phyloP scores from a whole-genome alignment of 2,113 vertebrate species.

The Passer domesticus region DNA sequence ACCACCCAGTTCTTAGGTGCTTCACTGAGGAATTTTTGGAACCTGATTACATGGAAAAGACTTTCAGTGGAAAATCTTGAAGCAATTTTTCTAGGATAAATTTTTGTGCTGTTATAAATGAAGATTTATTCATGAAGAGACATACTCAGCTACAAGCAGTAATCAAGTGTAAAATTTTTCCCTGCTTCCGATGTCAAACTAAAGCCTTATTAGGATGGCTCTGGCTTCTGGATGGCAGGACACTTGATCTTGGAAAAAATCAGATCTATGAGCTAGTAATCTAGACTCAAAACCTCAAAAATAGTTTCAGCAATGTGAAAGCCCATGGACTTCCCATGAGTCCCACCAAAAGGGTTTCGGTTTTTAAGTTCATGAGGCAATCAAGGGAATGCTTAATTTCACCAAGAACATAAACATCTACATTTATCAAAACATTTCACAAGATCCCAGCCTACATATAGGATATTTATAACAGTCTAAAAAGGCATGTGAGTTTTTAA shows the following conservation, averaged over 20 bases:
- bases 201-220: neutral
- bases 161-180: conserved; percentile 23
- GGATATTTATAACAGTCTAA: neutral
- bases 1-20: neutral
- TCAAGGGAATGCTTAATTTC: neutral
- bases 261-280: neutral
- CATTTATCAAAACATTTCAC: neutral
- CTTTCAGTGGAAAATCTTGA: conserved; percentile 16
- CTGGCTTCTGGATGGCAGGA: neutral
- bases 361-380: neutral
- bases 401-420: neutral
- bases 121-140: neutral
- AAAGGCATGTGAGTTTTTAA: fast-evolving
- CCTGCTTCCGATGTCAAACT: neutral
- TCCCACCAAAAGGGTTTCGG: neutral
- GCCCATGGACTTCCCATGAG: neutral
- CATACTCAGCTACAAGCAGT: neutral
- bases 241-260: neutral
- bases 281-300: neutral
- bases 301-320: neutral
- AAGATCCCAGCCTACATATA: neutral
- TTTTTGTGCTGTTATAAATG: neutral
- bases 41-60: neutral
- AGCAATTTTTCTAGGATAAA: conserved; percentile 20
- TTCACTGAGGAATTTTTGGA: conserved; percentile 11